These are phyloP conservation scores for Mastacembelus armatus DNA, from an alignment of 2,797 vertebrate species.

Conservation along the genomic window DNA sequence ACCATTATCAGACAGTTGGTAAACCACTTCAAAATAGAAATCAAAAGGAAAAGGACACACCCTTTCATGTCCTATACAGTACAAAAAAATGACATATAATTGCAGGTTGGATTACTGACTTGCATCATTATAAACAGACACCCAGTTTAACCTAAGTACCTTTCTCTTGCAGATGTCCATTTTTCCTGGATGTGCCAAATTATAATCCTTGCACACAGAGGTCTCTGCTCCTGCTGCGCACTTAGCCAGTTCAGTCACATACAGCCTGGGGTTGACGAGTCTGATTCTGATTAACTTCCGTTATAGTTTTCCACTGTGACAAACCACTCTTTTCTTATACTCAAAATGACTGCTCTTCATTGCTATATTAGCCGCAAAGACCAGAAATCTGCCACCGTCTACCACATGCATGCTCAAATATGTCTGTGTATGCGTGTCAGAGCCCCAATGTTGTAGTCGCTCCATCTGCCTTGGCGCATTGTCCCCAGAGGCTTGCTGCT, in stretches of 20 bases:
- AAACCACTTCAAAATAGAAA: too few species aligned
- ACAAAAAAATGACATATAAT: too few species aligned
- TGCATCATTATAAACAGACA: too few species aligned
- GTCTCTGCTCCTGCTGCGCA: not conserved
- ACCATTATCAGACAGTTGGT: not conserved
- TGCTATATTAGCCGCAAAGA: not conserved
- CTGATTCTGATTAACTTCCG: conserved; percentile 2
- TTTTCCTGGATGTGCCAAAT: conserved; percentile 1
- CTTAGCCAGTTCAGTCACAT: not conserved
- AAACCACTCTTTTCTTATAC: not conserved
- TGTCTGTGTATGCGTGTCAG: conserved; percentile 8
- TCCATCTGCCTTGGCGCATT: conserved; percentile 57
- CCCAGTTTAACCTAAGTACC: conserved; percentile 20
- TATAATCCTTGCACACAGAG: not conserved
- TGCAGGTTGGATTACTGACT: too few species aligned
- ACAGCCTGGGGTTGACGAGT: not conserved
- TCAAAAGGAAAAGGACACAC: too few species aligned
- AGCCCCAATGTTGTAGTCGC: conserved; percentile 45
- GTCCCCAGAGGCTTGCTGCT: conserved; percentile 56
- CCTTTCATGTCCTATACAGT: too few species aligned
- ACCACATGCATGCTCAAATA: not conserved
- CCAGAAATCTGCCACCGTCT: not conserved
- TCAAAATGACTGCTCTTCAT: not conserved
- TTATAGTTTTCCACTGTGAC: not conserved
- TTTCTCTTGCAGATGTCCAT: conserved; percentile 20